Percentiles rank a stretch among this genome's conserved stretches.
phyloP scores from a whole-genome alignment of 2,888 invertebrate species.

The Elmis aenea region DNA sequence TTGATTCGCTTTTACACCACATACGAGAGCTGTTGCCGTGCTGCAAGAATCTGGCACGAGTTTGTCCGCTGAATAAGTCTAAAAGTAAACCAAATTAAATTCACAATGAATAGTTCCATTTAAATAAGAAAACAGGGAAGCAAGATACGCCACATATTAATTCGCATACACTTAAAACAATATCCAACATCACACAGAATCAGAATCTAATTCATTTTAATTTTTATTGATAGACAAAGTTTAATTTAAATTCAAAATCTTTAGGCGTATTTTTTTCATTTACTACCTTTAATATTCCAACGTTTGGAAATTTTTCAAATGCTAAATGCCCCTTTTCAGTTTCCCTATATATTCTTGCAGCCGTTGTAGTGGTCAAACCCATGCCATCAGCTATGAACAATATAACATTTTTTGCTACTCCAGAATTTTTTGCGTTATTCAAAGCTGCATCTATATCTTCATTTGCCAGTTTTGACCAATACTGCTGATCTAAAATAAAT shows the following conservation, averaged over 20 bases:
- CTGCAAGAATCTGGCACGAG: conserved; percentile 87
- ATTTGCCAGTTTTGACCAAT: conserved; percentile 36
- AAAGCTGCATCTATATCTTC: conserved; percentile 35
- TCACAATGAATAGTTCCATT: too few relatives aligned
- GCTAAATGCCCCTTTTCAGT: conserved; percentile 68
- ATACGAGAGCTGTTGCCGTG: conserved; percentile 80
- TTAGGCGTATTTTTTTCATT: too few relatives aligned
- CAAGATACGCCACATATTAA: too few relatives aligned
- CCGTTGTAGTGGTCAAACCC: conserved; percentile 81
- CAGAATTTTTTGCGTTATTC: conserved; percentile 27
- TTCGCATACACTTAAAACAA: too few relatives aligned
- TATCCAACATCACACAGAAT: too few relatives aligned
- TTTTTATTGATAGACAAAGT: too few relatives aligned
- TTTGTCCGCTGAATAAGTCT: conserved; percentile 85
- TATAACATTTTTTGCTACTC: conserved; percentile 73
- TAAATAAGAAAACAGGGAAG: too few relatives aligned
- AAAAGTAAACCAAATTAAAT: conserved; percentile 14
- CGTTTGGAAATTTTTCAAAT: conserved; percentile 79
- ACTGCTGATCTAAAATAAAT: conserved; percentile 30
- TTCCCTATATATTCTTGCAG: conserved; percentile 72
- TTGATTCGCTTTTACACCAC: conserved; percentile 79
- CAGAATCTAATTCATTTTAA: too few relatives aligned
- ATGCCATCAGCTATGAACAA: conserved; percentile 88
- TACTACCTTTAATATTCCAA: conserved; percentile 81
- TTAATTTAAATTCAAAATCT: too few relatives aligned